These are phyloP conservation scores for Hipparchia sbordonii DNA, from an alignment of 2,888 invertebrate genomes.

Conservation along the genomic window DNA sequence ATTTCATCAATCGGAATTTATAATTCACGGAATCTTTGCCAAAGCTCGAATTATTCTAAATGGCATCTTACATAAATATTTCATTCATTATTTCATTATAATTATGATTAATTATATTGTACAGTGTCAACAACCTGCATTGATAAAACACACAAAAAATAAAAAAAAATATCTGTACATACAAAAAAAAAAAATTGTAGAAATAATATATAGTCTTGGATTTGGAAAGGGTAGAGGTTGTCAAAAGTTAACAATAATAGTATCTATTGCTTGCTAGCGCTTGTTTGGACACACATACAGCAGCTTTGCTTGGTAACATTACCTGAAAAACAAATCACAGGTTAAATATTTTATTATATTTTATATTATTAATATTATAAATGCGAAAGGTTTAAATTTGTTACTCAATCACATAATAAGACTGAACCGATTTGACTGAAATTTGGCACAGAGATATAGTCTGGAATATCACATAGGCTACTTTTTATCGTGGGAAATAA, in stretches of 20 bases:
- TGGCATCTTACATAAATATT: slow-evolving; percentile 44
- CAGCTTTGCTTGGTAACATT: slow-evolving; percentile 58
- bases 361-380: neutral
- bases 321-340: slow-evolving; percentile 49
- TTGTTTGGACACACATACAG: slow-evolving; percentile 48
- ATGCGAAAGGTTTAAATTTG: too few species aligned
- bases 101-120: slow-evolving; percentile 35
- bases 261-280: slow-evolving; percentile 56
- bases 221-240: slow-evolving; percentile 35
- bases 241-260: slow-evolving; percentile 37
- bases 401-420: too few species aligned
- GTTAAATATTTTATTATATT: neutral
- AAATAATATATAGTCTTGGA: slow-evolving; percentile 32
- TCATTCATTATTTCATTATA: slow-evolving; percentile 34
- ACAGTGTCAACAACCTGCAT: slow-evolving; percentile 37
- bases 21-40: slow-evolving; percentile 41
- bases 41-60: slow-evolving; percentile 40
- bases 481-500: too few species aligned
- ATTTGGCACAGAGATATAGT: too few species aligned
- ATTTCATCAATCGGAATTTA: slow-evolving; percentile 46
- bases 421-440: too few species aligned
- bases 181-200: slow-evolving; percentile 37
- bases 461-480: too few species aligned
- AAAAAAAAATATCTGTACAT: slow-evolving; percentile 38
- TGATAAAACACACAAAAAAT: slow-evolving; percentile 34